phyloP scores from a whole-genome alignment of 2,113 vertebrate genomes.

The Romanogobio albipinnatus region DNA sequence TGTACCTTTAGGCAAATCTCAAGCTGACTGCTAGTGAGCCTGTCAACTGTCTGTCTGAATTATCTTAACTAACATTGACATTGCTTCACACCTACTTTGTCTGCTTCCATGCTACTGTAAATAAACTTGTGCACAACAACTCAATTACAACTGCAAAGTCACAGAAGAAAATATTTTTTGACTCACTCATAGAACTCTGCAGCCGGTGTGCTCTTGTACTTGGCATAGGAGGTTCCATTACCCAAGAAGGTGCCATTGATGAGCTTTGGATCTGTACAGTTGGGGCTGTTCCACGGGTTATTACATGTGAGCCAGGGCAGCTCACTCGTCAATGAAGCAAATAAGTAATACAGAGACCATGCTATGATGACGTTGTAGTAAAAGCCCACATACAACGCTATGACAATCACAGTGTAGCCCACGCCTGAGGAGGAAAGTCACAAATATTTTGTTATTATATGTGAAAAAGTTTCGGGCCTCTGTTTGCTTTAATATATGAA shows the following conservation, averaged over 20 bases:
- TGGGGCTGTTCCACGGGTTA: conserved; percentile 91
- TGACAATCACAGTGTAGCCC: conserved; percentile 96
- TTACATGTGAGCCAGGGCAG: conserved; percentile 91
- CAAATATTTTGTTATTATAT: neutral
- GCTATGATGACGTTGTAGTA: conserved; percentile 99
- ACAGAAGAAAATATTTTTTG: neutral
- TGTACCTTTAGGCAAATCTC: neutral
- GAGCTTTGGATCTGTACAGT: conserved; percentile 85
- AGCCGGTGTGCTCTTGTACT: conserved; percentile 93
- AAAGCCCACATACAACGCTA: conserved; percentile 97
- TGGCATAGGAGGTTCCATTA: conserved; percentile 86
- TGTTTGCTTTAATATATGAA: neutral
- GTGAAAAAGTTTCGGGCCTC: neutral
- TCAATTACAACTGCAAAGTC: neutral
- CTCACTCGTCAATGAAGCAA: conserved; percentile 88
- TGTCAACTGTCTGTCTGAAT: neutral
- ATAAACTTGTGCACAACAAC: neutral
- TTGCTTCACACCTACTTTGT: neutral
- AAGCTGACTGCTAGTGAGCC: neutral
- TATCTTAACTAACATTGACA: neutral
- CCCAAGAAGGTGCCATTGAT: conserved; percentile 83
- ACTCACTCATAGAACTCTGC: conserved; percentile 94
- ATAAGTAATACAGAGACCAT: conserved; percentile 97
- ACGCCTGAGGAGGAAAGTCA: conserved; percentile 79
- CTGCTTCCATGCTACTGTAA: neutral